Conservation (phyloP, 1,140 invertebrate species). For the Leguminivora glycinivorella region DNA sequence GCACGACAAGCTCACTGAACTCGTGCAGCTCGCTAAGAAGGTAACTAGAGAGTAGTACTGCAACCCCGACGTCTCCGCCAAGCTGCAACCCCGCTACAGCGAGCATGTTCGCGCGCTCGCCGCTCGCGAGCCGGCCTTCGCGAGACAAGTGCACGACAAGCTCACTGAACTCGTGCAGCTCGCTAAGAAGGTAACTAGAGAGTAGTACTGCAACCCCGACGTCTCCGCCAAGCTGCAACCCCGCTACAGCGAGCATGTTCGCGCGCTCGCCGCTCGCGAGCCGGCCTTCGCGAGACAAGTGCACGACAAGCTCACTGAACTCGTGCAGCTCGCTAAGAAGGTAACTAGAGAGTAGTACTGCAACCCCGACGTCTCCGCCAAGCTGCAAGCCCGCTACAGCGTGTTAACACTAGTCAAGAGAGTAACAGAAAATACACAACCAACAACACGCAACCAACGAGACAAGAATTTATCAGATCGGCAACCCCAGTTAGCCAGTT, state of each 20-base stretch:
- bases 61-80: constrained; percentile 91
- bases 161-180: constrained; percentile 92
- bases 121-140: constrained; percentile 90
- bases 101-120: constrained; percentile 93
- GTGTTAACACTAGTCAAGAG: constrained; percentile 79
- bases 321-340: constrained; percentile 93
- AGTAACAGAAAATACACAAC: too few species aligned
- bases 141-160: constrained; percentile 90
- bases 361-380: constrained; percentile 87
- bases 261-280: constrained; percentile 91
- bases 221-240: constrained; percentile 88
- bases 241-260: constrained; percentile 92
- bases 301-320: constrained; percentile 90
- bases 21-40: constrained; percentile 93
- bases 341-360: constrained; percentile 78
- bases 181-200: constrained; percentile 81
- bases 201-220: constrained; percentile 87
- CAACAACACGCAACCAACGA: constrained; percentile 87
- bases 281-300: constrained; percentile 89
- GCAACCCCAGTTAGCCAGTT: constrained; percentile 74
- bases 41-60: constrained; percentile 76
- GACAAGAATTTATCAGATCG: constrained; percentile 83
- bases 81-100: constrained; percentile 90
- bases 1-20: constrained; percentile 90
- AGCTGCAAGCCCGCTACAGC: constrained; percentile 89